Base-by-base conservation (phyloP, 2,888 invertebrate species). In the Cremastinae sp. region DNA sequence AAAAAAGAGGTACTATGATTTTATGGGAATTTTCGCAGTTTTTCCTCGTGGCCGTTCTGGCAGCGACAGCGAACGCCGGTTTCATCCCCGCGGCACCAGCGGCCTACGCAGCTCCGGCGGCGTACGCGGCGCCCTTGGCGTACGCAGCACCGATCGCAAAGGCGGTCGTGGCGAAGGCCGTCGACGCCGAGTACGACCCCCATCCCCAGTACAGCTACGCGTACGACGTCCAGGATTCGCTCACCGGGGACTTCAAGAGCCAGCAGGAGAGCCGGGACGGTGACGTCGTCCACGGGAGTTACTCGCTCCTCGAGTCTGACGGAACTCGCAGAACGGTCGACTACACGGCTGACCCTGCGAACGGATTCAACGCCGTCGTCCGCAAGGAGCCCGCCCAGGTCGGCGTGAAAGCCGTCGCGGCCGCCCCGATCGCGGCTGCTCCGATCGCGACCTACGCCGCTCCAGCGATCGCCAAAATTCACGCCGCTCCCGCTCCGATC, bases 71-170 rank as follows among this genome's bases (percentile, higher is more conserved):
- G 34, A 77, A 77, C 49, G 77, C 77, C 49, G 74, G 75, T 43
- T 71, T 71, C 28, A n/a, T 72, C 22, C 74, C 77, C 45, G 54
- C 59, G 10, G 74, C 74, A 0, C 74, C 69, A n/a, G 66, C 66
- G 4, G 81, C 80, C 4, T 79, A 78, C 47, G 70, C 81, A 65
- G 81, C 79, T 1, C 89, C 89, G 14, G 22, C 69, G 49, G 79
- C 66, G 74, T 28, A 28, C 5, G 28, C 94, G 82, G 94, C 94
- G 71, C 94, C 93, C 22, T 93, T 93, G 85, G 94, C 94, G 83
- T 92, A 92, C 2, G 94, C 84, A 4, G 80, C 85, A 5, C 66
- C 83, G 1, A 12, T 68, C 9, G 84, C 78, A 0, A 82, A 78
- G 72, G 74, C 82, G 0, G 69, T 81, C 3, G 73, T 82, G 5